Evolutionary conservation across 2,113 vertebrate genomes (phyloP), one percentile per base, ranked within the genome.

Genomic region (Scortum barcoo): DNA sequence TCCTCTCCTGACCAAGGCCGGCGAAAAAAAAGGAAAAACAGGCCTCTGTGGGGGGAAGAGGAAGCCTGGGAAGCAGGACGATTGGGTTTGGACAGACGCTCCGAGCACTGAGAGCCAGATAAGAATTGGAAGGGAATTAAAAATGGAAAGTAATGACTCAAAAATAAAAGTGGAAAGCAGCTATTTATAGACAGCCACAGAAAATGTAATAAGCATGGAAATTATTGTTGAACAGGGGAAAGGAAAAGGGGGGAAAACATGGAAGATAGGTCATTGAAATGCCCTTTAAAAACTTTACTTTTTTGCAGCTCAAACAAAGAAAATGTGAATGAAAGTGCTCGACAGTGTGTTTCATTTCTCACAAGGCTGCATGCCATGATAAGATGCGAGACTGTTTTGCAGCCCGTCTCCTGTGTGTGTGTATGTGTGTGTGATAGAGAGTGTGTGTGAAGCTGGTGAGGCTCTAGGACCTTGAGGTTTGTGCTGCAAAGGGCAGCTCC

Each of bases 381-480:
- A 42, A n/a, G 0, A 50, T 33, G 30, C 19, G 12, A 30, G 56
- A 56, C 12, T 66, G 5, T 73, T 71, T 50, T 54, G 11, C 33
- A 67, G 36, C 7, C n/a, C 10, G 9, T 51, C 20, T 8, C 4
- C 3, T 51, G n/a, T 12, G 24, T 58, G 53, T 16, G 22, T 17
- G 30, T 17, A 14, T 24, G 22, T 14, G 30, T 9, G 26, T 17
- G 28, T n/a, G n/a, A n/a, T n/a, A n/a, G n/a, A n/a, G n/a, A n/a
- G n/a, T 28, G 51, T 42, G 22, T 13, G 22, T 19, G 26, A 72
- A 72, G 0, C 2, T 6, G 72, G 84, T 42, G 69, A 81, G 84
- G 68, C 87, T 86, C 86, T 94, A 94, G 94, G 94, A 94, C 94
- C 92, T 85, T 51, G 91, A 87, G 75, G 87, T 70, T 48, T 30